Evolutionary conservation across 2,113 vertebrate species (phyloP), one percentile per base, ranked within the genome.

Genomic region (Saccopteryx bilineata): DNA sequence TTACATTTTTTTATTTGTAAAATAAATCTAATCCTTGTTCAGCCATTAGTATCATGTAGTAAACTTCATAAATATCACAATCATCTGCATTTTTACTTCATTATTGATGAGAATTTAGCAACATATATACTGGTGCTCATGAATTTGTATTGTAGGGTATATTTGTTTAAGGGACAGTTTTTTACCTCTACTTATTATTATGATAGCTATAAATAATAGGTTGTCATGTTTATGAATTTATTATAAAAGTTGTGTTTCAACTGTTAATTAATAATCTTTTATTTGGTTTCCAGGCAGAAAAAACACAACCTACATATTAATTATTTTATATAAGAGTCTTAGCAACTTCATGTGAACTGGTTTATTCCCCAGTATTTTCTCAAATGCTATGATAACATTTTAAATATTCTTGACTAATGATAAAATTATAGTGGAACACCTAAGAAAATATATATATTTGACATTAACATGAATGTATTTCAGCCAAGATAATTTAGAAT

Each of bases 231-330:
- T 84, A 92, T 75, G 63, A 0, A 82, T 90, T 98, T 96, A 85
- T 98, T 96, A 95, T 97, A 84, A 86, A 84, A 46, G 33, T 96
- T 93, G 87, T 1, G 48, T 95, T 97, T 97, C 90, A 97, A 97
- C 75, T 80, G 78, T 94, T 95, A 96, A 97, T 97, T 95, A 87
- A 90, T 97, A 96, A 95, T 80, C 6, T 92, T 96, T 97, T 93
- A 91, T 78, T 48, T 28, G 11, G 68, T 83, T 96, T n/a, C 58
- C 33, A 95, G 83, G 75, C 56, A 91, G 56, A 26, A 88, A 93
- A 71, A 48, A 90, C 10, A 24, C 31, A 31, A 39, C 61, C 33
- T 72, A 0, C 52, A 80, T 39, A 54, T 9, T 84, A 92, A 96
- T 96, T 95, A 78, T 69, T 96, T 75, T 2, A 90, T 94, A 95